These are phyloP conservation scores for Xiphophorus couchianus DNA, from an alignment of 2,113 vertebrate species.

Conservation along the genomic window DNA sequence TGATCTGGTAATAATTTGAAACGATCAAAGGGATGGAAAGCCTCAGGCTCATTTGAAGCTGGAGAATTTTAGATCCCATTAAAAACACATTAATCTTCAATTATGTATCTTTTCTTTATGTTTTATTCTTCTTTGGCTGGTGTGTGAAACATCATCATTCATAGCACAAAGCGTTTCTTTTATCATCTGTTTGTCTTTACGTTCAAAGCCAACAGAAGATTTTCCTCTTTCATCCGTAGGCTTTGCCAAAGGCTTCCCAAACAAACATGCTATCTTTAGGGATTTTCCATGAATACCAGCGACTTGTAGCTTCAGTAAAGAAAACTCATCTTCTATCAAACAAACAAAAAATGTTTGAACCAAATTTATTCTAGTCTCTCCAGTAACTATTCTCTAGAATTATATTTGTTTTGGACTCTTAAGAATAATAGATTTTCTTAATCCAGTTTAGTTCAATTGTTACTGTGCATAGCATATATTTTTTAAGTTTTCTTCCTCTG, in stretches of 20 bases:
- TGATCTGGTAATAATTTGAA: constrained; percentile 51
- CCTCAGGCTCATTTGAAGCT: constrained; percentile 43
- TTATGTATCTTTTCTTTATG: constrained; percentile 42
- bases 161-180: not conserved
- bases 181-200: constrained; percentile 27
- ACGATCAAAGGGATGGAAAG: constrained; percentile 44
- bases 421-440: not conserved
- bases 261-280: constrained; percentile 24
- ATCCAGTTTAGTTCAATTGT: not conserved
- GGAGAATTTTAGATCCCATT: constrained; percentile 38
- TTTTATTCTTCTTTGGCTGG: constrained; percentile 31
- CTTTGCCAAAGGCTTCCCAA: constrained; percentile 30
- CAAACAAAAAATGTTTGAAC: not conserved
- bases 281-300: constrained; percentile 24
- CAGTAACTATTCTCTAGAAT: too few species aligned
- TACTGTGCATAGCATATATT: not conserved
- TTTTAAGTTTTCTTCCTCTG: not conserved
- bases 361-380: not conserved
- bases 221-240: constrained; percentile 28
- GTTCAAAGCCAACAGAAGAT: constrained; percentile 8
- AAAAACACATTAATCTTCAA: constrained; percentile 45
- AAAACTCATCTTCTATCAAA: not conserved
- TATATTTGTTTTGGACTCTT: not conserved
- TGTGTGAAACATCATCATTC: constrained; percentile 34
- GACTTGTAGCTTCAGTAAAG: not conserved